phyloP scores from a whole-genome alignment of 2,888 invertebrate genomes.

The Eucera pruinosa region DNA sequence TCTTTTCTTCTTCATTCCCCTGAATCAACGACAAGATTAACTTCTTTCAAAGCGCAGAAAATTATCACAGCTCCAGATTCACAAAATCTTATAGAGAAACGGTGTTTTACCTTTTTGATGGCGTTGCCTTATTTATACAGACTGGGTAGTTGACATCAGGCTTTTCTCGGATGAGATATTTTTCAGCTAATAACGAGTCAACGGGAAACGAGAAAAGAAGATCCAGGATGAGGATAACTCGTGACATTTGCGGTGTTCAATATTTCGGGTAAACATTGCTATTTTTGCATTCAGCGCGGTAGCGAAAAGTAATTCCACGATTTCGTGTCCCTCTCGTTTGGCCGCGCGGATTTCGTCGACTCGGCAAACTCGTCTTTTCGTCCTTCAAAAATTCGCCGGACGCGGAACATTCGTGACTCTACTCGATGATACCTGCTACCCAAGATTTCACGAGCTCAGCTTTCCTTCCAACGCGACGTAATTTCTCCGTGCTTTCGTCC shows the following conservation, averaged over 20 bases:
- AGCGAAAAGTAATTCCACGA: slow-evolving; percentile 56
- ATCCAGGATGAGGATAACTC: background rate
- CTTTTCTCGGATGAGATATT: slow-evolving; percentile 37
- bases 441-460: slow-evolving; percentile 69
- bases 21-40: slow-evolving; percentile 38
- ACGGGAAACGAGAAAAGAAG: background rate
- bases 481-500: slow-evolving; percentile 54
- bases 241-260: slow-evolving; percentile 20
- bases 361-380: slow-evolving; percentile 70
- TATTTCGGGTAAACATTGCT: slow-evolving; percentile 57
- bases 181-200: slow-evolving; percentile 34
- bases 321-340: slow-evolving; percentile 53
- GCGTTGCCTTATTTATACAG: slow-evolving; percentile 36
- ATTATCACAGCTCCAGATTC: slow-evolving; percentile 42
- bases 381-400: slow-evolving; percentile 69
- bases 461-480: slow-evolving; percentile 64
- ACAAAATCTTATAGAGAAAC: slow-evolving; percentile 22
- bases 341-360: slow-evolving; percentile 61
- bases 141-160: no score
- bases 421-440: slow-evolving; percentile 67
- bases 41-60: slow-evolving; percentile 32
- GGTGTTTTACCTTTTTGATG: background rate
- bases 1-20: slow-evolving; percentile 8
- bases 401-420: slow-evolving; percentile 70
- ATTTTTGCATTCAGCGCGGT: slow-evolving; percentile 43